Base-by-base conservation (phyloP, 1,140 invertebrate species). In the Drosophila gunungcola region DNA sequence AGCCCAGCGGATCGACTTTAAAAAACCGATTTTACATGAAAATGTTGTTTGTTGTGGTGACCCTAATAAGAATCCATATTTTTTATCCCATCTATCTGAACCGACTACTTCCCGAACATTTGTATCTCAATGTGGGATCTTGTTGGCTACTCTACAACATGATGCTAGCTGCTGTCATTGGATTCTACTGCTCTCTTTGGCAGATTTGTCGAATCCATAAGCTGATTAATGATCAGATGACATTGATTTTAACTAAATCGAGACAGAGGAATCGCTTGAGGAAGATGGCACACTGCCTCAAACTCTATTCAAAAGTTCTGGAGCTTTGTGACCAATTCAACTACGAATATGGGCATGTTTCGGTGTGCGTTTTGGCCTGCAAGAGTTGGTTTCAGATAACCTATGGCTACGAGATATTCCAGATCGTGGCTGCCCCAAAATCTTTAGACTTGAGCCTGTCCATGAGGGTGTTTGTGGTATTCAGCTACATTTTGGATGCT, bases 341-440 rank as follows among this genome's bases (percentile, higher is more conserved):
- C 16, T 29, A 39, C 9, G 54, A 68, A 13, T 69, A 36, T 2
- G 46, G 42, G 1, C 10, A 41, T 1, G 9, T 64, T n/a, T 43
- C 64, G 4, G 43, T 77, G 0, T 56, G 39, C 5, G 32, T 61
- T 1, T 12, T 76, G 63, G 73, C 74, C 55, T 69, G 73, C 51
- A 77, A 77, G 4, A 56, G 62, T 21, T 77, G 73, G 74, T 77
- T 61, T 29, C 73, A 77, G 25, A 77, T 77, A 13, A 68, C 55
- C 41, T 69, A 36, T 38, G 74, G 74, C 49, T 77, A 77, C 42
- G 74, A 77, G 42, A 61, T 77, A 29, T 76, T 45, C 43, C 38
- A 55, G 6, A 77, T 77, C 32, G 11, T 77, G 21, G 34, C 45
- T 4, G 63, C 64, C 9, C 74, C 74, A 0, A 16, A 56, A 4